Percentiles rank a stretch among this genome's conserved stretches.
phyloP scores from a whole-genome alignment of 1,140 invertebrate species.

The Melanaphis sacchari region DNA sequence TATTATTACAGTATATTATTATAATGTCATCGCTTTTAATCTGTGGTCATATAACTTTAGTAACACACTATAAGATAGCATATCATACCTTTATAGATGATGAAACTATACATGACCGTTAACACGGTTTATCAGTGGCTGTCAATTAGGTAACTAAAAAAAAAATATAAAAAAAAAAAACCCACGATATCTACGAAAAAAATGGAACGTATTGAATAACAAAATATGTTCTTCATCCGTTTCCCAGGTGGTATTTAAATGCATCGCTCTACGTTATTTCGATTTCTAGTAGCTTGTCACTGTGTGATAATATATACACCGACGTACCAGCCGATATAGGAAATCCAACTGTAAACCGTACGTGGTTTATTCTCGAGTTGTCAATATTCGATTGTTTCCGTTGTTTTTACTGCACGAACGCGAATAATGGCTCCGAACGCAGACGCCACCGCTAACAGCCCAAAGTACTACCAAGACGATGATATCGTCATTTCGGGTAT shows the following conservation, averaged over 20 bases:
- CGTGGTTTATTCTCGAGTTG: neutral
- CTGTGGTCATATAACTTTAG: neutral
- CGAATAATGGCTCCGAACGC: slow-evolving; percentile 35
- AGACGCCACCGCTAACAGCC: neutral
- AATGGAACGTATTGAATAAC: neutral
- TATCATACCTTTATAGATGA: neutral
- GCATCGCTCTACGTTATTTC: neutral
- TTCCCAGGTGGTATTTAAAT: neutral
- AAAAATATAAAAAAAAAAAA: neutral
- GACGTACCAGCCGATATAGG: neutral
- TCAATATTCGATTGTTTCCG: neutral
- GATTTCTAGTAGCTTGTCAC: neutral
- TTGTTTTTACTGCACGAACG: neutral
- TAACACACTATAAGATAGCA: neutral
- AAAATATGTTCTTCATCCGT: neutral
- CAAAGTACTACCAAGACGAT: slow-evolving; percentile 58
- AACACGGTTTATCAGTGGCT: neutral
- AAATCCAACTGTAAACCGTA: neutral
- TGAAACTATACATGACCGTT: neutral
- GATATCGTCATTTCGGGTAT: slow-evolving; percentile 64
- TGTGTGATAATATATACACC: neutral
- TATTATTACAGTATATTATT: neutral
- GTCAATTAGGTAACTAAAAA: slow-evolving; percentile 7
- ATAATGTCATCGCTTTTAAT: neutral
- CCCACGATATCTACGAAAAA: neutral